Evolutionary conservation across 2,888 invertebrate genomes (phyloP).

Genomic region (Heliconius aoede): DNA sequence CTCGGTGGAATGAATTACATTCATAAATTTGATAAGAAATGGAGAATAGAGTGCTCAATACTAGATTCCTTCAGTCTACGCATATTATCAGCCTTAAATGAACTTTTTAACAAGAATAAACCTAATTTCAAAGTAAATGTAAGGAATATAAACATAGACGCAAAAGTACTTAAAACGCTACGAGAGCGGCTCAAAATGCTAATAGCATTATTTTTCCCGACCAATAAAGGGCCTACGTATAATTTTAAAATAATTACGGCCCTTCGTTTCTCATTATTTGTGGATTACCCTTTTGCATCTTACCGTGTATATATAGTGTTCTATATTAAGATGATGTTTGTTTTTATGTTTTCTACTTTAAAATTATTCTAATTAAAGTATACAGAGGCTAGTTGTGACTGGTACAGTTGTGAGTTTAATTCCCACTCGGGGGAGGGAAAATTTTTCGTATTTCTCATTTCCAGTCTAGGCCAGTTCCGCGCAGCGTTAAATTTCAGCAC

Average conservation of each 20-base stretch:
- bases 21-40: too few relatives aligned
- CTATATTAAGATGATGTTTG: background rate
- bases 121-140: too few relatives aligned
- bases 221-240: constrained; percentile 40
- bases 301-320: constrained; percentile 12
- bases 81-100: too few relatives aligned
- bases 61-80: too few relatives aligned
- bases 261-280: constrained; percentile 49
- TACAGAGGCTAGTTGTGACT: too few relatives aligned
- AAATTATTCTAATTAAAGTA: background rate
- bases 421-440: too few relatives aligned
- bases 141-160: background rate
- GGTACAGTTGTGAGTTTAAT: too few relatives aligned
- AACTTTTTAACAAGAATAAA: too few relatives aligned
- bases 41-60: too few relatives aligned
- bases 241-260: constrained; percentile 51
- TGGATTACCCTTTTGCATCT: constrained; percentile 47
- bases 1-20: too few relatives aligned
- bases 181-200: background rate
- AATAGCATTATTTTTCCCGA: constrained; percentile 32
- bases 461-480: background rate
- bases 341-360: background rate
- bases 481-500: too few relatives aligned
- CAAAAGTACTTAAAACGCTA: background rate
- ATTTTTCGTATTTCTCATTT: background rate